Conservation (phyloP, 2,888 invertebrate genomes). For the Elmis aenea region DNA sequence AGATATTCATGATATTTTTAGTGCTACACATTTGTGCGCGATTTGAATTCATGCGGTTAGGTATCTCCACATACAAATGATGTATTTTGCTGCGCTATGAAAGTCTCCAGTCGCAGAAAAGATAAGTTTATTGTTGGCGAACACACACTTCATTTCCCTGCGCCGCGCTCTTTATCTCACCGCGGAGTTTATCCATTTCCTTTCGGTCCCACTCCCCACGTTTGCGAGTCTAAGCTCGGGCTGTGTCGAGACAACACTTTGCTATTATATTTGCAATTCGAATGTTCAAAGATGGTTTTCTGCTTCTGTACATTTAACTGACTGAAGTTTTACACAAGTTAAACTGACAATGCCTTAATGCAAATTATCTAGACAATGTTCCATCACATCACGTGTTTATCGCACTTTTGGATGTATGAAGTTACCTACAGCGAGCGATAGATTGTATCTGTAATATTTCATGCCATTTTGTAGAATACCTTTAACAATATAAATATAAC, state of each 20-base stretch:
- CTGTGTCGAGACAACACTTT: conserved; percentile 34
- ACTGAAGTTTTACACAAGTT: too few species aligned
- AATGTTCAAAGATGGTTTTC: conserved; percentile 35
- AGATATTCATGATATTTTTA: conserved; percentile 23
- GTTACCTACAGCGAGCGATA: too few species aligned
- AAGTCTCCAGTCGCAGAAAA: conserved; percentile 44
- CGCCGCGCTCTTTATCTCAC: conserved; percentile 44
- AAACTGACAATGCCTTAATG: too few species aligned
- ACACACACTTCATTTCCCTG: conserved; percentile 46
- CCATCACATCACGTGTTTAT: too few species aligned
- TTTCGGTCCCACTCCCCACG: conserved; percentile 34
- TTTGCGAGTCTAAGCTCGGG: conserved; percentile 15
- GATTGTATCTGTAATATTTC: too few species aligned
- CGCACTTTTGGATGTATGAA: too few species aligned
- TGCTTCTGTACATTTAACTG: too few species aligned
- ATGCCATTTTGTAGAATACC: too few species aligned
- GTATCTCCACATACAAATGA: conserved; percentile 46
- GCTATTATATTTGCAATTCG: conserved; percentile 43
- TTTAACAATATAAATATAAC: too few species aligned
- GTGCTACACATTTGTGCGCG: conserved; percentile 31
- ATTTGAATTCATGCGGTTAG: conserved; percentile 42
- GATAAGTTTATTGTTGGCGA: conserved; percentile 47
- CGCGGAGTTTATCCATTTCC: conserved; percentile 46
- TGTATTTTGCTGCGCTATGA: conserved; percentile 42
- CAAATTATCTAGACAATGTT: too few species aligned